These are phyloP conservation scores for Chouioia cunea DNA, from an alignment of 2,888 invertebrate species.

Conservation along the genomic window DNA sequence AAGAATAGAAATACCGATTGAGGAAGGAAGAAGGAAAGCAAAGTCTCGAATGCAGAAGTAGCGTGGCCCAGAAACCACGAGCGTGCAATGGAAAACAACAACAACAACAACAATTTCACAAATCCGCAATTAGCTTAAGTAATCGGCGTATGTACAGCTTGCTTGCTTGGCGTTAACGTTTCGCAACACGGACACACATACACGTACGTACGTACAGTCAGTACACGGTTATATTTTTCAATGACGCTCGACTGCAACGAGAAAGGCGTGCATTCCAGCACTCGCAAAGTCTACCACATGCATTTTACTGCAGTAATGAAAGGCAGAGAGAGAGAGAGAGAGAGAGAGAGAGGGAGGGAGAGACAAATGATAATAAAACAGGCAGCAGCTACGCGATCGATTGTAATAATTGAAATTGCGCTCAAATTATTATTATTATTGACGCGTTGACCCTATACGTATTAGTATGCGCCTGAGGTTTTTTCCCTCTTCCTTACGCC, in stretches of 20 bases:
- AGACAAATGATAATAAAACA: constrained; percentile 25
- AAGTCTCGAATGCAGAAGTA: no score
- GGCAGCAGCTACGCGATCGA: no score
- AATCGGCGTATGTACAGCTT: neutral
- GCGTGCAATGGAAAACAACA: no score
- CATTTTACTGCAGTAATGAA: neutral
- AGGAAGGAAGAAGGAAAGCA: no score
- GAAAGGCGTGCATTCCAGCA: constrained; percentile 20
- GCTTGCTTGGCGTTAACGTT: no score
- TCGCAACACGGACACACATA: neutral
- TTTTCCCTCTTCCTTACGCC: no score
- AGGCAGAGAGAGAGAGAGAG: neutral
- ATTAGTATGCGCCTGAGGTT: no score
- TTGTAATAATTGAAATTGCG: no score
- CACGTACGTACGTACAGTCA: neutral
- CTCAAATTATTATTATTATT: no score
- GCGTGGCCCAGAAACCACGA: no score
- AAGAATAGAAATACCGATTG: no score
- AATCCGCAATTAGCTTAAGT: constrained; percentile 23
- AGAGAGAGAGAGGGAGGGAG: neutral
- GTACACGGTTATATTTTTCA: constrained; percentile 1
- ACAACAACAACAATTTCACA: constrained; percentile 9
- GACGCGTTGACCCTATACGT: no score
- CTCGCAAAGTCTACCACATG: neutral
- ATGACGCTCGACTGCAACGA: constrained; percentile 10